Base-by-base conservation (phyloP, 2,113 vertebrate species). In the Cynocephalus volans region DNA sequence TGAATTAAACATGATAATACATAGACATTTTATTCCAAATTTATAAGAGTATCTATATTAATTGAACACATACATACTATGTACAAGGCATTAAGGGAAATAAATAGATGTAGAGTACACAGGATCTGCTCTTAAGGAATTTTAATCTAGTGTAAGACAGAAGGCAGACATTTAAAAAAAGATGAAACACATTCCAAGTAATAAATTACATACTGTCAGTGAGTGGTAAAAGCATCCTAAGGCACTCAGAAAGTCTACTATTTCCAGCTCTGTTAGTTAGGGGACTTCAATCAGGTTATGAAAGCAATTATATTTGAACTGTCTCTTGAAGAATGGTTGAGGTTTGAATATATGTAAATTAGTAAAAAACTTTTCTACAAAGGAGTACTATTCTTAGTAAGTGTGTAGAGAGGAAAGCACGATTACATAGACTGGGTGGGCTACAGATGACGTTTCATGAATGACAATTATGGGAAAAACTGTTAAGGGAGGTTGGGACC, bases 281-380 rank as follows among this genome's bases (percentile, higher is more conserved):
- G 10, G 19, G 6, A 2, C 31, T 93, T 90, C 65, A 41, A 58
- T 4, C 15, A 60, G 41, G n/a, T 93, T 58, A 86, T 3, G 24
- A 56, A 88, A 50, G 48, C 26, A 86, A 36, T 86, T 91, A 31
- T 65, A 79, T 88, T 82, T 77, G 62, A 85, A 83, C 65, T 54
- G 33, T 67, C 31, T 80, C 75, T 83, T 84, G 33, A 80, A 95
- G 52, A 91, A 86, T 41, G 4, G 2, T 10, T 79, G 54, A 92
- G 14, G 31, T 85, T 48, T 73, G 62, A 93, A 88, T n/a, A 96
- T 50, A 82, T 85, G 82, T 75, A 92, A 95, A 95, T 77, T 26
- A 91, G 21, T 65, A 19, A 41, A 45, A 64, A 80, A 31, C 23
- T 31, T 85, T 72, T 48, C 45, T 69, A 54, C 58, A 58, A 48